Evolutionary conservation across 1,140 invertebrate genomes (phyloP).

Genomic region (Thaumatotibia leucotreta): DNA sequence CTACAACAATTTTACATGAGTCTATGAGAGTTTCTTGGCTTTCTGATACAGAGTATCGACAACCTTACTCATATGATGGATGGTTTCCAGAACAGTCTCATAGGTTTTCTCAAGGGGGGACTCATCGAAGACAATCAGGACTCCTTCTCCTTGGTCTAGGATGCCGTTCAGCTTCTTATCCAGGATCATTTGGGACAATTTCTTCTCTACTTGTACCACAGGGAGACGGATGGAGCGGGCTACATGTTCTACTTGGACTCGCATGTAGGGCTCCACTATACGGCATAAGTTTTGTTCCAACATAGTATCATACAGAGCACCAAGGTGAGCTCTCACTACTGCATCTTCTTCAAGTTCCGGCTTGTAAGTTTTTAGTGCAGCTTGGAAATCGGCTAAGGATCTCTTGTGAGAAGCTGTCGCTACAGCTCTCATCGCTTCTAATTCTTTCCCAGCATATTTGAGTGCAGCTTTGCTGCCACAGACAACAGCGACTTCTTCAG

Average conservation of each 20-base stretch:
- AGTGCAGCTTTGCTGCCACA: slow-evolving; percentile 97
- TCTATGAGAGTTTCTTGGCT: slow-evolving; percentile 97
- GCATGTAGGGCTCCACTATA: slow-evolving; percentile 99
- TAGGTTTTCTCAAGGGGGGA: slow-evolving; percentile 97
- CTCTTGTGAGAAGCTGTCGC: slow-evolving; percentile 97
- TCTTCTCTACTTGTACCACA: slow-evolving; percentile 96
- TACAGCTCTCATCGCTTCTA: slow-evolving; percentile 98
- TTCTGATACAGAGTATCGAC: slow-evolving; percentile 99
- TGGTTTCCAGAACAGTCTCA: slow-evolving; percentile 96
- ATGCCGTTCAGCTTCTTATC: slow-evolving; percentile 98
- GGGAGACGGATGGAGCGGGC: slow-evolving; percentile 87
- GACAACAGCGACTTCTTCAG: slow-evolving; percentile 97
- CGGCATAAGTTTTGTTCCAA: slow-evolving; percentile 99
- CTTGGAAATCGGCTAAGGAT: slow-evolving; percentile 94
- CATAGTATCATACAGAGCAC: slow-evolving; percentile 98
- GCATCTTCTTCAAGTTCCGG: slow-evolving; percentile 96
- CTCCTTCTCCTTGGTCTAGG: slow-evolving; percentile 97
- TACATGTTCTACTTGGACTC: slow-evolving; percentile 90
- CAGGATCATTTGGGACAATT: slow-evolving; percentile 99
- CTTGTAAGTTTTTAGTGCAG: slow-evolving; percentile 90
- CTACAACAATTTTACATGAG: slow-evolving; percentile 63
- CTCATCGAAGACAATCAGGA: slow-evolving; percentile 98
- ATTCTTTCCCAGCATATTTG: slow-evolving; percentile 96
- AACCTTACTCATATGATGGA: slow-evolving; percentile 99
- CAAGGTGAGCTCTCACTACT: slow-evolving; percentile 97